Conservation (phyloP, 2,888 invertebrate genomes). For the Prosopocoilus inquinatus region DNA sequence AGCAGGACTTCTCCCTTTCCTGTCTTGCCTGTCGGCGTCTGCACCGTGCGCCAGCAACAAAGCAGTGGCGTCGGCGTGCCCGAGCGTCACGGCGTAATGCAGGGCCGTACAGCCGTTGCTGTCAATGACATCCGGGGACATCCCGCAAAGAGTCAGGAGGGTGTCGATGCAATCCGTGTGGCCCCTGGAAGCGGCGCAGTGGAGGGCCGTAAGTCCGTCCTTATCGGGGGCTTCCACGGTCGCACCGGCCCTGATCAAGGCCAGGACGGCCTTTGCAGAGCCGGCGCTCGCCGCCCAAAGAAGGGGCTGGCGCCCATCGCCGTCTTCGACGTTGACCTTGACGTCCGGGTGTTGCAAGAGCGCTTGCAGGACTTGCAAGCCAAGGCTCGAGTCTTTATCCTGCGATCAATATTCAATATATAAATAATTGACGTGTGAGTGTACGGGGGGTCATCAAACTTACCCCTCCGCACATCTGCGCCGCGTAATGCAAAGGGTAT, state of each 20-base stretch:
- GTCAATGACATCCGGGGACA: slow-evolving; percentile 85
- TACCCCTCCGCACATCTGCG: slow-evolving; percentile 90
- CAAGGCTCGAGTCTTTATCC: slow-evolving; percentile 56
- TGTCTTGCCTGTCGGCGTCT: slow-evolving; percentile 88
- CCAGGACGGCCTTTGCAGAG: slow-evolving; percentile 86
- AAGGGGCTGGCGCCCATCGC: slow-evolving; percentile 90
- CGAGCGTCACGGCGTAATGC: slow-evolving; percentile 92
- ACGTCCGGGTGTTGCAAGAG: slow-evolving; percentile 75
- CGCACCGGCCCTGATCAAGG: slow-evolving; percentile 84
- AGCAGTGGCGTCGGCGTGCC: slow-evolving; percentile 91
- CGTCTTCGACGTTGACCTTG: slow-evolving; percentile 81
- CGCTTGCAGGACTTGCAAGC: slow-evolving; percentile 76
- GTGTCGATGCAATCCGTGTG: slow-evolving; percentile 90
- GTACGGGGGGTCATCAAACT: slow-evolving; percentile 28
- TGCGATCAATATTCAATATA: slow-evolving; percentile 23
- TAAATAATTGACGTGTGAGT: background rate
- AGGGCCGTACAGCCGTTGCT: slow-evolving; percentile 94
- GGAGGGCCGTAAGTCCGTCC: slow-evolving; percentile 92
- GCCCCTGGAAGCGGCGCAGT: slow-evolving; percentile 95
- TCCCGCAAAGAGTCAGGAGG: slow-evolving; percentile 82
- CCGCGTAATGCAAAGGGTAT: slow-evolving; percentile 94
- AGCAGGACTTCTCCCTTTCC: slow-evolving; percentile 88
- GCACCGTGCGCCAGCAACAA: slow-evolving; percentile 86
- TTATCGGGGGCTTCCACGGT: slow-evolving; percentile 80
- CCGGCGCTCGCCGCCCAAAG: slow-evolving; percentile 98